A percentile compares a stretch with the other conserved stretches of the same genome.
Evolutionary conservation across 2,797 vertebrate genomes (phyloP).

Genomic region (Phalanger gymnotis): DNA sequence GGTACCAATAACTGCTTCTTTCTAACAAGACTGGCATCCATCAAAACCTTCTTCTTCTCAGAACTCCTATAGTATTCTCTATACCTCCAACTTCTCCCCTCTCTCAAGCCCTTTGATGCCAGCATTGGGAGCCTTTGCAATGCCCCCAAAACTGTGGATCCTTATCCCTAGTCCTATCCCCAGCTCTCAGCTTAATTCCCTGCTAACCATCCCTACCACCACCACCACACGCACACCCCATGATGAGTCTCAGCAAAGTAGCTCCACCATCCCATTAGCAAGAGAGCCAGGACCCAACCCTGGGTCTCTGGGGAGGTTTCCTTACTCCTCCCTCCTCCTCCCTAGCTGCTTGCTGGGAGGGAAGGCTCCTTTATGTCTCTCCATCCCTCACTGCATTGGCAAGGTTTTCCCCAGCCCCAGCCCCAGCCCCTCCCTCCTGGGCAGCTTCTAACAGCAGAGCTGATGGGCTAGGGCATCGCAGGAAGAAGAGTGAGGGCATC

Average conservation of each 20-base stretch:
- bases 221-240: neutral
- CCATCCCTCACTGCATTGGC: neutral
- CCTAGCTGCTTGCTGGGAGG: slow-evolving; percentile 1
- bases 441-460: neutral
- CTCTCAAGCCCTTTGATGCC: slow-evolving; percentile 1
- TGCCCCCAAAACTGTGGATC: neutral
- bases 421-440: neutral
- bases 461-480: neutral
- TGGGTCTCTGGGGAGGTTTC: slow-evolving; percentile 29
- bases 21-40: neutral
- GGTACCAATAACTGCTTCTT: neutral
- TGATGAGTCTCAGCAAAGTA: neutral
- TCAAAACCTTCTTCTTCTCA: neutral
- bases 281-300: slow-evolving; percentile 9
- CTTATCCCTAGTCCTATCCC: neutral
- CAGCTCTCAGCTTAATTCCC: neutral
- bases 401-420: neutral
- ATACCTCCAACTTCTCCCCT: neutral
- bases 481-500: neutral
- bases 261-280: slow-evolving; percentile 36
- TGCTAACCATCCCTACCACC: neutral
- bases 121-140: neutral
- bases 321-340: neutral
- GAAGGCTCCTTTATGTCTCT: neutral
- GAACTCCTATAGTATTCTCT: neutral